These are phyloP conservation scores for Lutjanus argentimaculatus DNA, from an alignment of 2,797 vertebrate genomes.

Conservation along the genomic window DNA sequence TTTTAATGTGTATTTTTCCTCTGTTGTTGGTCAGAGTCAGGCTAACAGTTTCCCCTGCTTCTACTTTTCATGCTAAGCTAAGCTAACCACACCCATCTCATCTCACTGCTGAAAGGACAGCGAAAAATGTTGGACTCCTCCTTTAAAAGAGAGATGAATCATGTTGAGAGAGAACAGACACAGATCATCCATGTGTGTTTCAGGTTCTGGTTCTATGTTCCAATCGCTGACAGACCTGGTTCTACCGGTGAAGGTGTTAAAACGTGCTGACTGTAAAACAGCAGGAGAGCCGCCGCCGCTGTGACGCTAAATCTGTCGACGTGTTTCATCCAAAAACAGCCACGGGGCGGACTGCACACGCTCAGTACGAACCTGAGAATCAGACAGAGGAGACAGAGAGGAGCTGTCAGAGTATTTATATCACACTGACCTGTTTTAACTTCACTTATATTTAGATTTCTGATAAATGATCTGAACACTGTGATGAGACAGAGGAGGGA, in stretches of 20 bases:
- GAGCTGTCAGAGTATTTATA: constrained; percentile 57
- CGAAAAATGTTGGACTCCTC: background rate
- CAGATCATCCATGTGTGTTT: background rate
- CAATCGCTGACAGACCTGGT: too few relatives aligned
- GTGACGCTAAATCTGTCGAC: constrained; percentile 41
- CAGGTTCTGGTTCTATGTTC: too few relatives aligned
- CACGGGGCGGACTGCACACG: constrained; percentile 8
- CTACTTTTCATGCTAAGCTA: constrained; percentile 5
- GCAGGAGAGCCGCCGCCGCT: constrained; percentile 10
- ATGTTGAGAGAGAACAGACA: background rate
- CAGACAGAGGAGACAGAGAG: constrained; percentile 1
- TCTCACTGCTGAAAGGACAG: background rate
- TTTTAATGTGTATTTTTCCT: too few relatives aligned
- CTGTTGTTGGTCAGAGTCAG: background rate
- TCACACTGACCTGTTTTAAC: constrained; percentile 21
- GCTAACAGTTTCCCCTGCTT: background rate
- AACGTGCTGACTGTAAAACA: too few relatives aligned
- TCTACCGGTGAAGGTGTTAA: too few relatives aligned
- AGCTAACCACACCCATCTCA: background rate
- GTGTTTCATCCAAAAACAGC: constrained; percentile 39
- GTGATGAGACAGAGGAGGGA: background rate
- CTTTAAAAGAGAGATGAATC: background rate
- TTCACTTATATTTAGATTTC: constrained; percentile 58
- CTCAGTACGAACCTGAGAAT: constrained; percentile 38
- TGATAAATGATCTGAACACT: constrained; percentile 10